These are phyloP conservation scores for Pandemis cinnamomeana DNA, from an alignment of 2,888 invertebrate genomes.

Conservation along the genomic window DNA sequence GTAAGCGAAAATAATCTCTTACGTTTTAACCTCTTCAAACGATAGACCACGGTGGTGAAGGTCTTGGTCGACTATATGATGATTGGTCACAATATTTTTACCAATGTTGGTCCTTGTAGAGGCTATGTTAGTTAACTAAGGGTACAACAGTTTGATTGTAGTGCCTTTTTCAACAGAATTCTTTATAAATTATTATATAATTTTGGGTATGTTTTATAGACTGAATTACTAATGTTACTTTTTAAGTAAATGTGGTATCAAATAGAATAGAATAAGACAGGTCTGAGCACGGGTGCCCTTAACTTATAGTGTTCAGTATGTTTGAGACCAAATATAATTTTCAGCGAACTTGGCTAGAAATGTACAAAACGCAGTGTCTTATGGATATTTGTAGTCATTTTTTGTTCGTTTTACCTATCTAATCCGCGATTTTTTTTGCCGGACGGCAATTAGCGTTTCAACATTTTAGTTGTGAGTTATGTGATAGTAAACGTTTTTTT, in stretches of 20 bases:
- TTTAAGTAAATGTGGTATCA: slow-evolving; percentile 30
- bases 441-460: slow-evolving; percentile 43
- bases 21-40: too few species aligned
- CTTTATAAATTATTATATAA: slow-evolving; percentile 19
- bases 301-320: slow-evolving; percentile 38
- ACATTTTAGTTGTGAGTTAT: slow-evolving; percentile 60
- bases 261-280: slow-evolving; percentile 30
- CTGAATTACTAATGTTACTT: slow-evolving; percentile 38
- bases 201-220: slow-evolving; percentile 42
- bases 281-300: slow-evolving; percentile 22
- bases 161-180: slow-evolving; percentile 28
- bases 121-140: not conserved
- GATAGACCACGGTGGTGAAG: too few species aligned
- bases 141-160: slow-evolving; percentile 26
- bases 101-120: not conserved
- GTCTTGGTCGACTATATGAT: too few species aligned
- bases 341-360: slow-evolving; percentile 13
- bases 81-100: slow-evolving; percentile 15
- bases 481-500: slow-evolving; percentile 72
- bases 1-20: too few species aligned
- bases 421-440: slow-evolving; percentile 16
- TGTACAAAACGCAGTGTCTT: slow-evolving; percentile 14
- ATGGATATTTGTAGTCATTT: slow-evolving; percentile 1
- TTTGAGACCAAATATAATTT: slow-evolving; percentile 37
- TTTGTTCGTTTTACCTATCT: slow-evolving; percentile 7